Conservation (phyloP, 2,797 vertebrate genomes). For the Setipinna tenuifilis region DNA sequence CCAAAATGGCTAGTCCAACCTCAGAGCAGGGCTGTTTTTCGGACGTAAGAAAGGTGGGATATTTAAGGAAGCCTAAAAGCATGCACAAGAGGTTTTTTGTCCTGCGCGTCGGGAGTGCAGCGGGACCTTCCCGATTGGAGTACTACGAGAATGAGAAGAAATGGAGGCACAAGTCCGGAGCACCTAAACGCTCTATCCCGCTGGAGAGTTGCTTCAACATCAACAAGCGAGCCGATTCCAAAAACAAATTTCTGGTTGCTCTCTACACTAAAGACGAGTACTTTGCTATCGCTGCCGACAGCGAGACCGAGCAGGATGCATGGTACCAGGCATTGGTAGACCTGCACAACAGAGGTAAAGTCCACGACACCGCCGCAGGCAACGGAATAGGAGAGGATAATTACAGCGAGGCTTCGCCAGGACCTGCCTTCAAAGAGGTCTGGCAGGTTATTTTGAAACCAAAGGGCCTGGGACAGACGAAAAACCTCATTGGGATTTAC, state of each 20-base stretch:
- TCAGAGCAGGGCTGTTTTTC: conserved; percentile 79
- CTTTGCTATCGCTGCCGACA: conserved; percentile 86
- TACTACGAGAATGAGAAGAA: conserved; percentile 92
- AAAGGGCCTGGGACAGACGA: conserved; percentile 86
- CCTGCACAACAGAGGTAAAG: conserved; percentile 83
- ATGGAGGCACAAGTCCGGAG: conserved; percentile 88
- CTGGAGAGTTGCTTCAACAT: conserved; percentile 90
- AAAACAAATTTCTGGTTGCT: conserved; percentile 88
- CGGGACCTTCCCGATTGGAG: conserved; percentile 85
- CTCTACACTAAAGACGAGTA: conserved; percentile 89
- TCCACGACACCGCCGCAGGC: conserved; percentile 68
- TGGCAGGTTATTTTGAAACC: conserved; percentile 91
- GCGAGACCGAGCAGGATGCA: conserved; percentile 83
- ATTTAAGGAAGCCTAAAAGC: conserved; percentile 91
- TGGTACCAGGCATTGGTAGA: conserved; percentile 87
- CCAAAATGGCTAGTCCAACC: conserved; percentile 80
- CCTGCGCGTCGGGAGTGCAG: conserved; percentile 81
- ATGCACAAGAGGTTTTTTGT: conserved; percentile 92
- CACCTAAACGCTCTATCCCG: conserved; percentile 86
- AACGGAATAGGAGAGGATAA: conserved; percentile 70
- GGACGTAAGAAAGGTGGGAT: conserved; percentile 89
- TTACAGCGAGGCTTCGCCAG: conserved; percentile 78
- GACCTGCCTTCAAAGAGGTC: conserved; percentile 87
- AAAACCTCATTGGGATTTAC: conserved; percentile 88
- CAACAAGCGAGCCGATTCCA: conserved; percentile 89